A percentile compares a stretch with the other conserved stretches of the same genome.
phyloP scores from a whole-genome alignment of 2,113 vertebrate genomes.

The Rhodinocichla rosea region DNA sequence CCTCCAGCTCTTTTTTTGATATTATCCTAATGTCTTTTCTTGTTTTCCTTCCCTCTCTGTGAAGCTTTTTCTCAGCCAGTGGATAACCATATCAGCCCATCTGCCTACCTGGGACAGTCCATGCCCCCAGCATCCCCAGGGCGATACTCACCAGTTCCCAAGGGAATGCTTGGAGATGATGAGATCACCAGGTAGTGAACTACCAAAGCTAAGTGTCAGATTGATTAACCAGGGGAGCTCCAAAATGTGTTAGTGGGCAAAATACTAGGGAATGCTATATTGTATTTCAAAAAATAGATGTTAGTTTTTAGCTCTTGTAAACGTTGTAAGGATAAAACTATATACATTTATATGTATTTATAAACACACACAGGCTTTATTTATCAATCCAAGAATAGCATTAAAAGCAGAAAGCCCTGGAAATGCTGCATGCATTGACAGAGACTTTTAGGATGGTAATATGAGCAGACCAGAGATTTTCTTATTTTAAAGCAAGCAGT shows the following conservation, averaged over 20 bases:
- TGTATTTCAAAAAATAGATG: background rate
- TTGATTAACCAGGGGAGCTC: background rate
- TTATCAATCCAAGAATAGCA: background rate
- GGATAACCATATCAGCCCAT: conserved; percentile 91
- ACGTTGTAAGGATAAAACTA: background rate
- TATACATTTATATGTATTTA: background rate
- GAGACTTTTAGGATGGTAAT: background rate
- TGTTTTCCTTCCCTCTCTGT: background rate
- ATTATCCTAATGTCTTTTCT: background rate
- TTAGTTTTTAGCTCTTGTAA: background rate
- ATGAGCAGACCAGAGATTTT: background rate
- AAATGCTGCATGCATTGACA: background rate
- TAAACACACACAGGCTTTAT: rapidly evolving
- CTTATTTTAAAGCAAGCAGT: background rate
- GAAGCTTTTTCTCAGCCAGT: conserved; percentile 87
- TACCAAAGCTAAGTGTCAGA: background rate
- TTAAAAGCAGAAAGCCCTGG: background rate
- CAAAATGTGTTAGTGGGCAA: background rate
- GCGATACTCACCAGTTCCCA: conserved; percentile 86
- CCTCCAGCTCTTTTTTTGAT: background rate
- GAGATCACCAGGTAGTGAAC: conserved; percentile 86
- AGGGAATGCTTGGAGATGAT: conserved; percentile 86
- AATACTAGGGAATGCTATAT: background rate
- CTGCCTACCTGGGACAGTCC: conserved; percentile 82
- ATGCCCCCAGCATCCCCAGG: conserved; percentile 80